Percentiles rank a stretch among this genome's conserved stretches.
These are phyloP conservation scores for Nycticorax nycticorax DNA, from an alignment of 2,113 vertebrate genomes.

Conservation along the genomic window DNA sequence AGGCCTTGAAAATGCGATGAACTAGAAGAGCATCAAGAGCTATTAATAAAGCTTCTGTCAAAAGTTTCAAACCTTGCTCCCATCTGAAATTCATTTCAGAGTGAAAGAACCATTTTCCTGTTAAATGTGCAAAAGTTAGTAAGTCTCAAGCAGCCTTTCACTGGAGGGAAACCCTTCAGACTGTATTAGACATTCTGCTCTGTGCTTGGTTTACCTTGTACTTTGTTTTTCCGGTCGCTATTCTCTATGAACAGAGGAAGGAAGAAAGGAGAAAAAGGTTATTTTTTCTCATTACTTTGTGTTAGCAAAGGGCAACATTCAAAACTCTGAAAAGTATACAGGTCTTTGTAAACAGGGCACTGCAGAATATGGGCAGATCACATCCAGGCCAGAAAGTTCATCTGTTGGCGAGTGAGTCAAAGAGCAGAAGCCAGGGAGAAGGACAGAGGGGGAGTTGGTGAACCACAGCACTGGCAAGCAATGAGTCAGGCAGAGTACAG, in stretches of 20 bases:
- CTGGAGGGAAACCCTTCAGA: not conserved
- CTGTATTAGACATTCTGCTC: not conserved
- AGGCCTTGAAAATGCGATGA: not conserved
- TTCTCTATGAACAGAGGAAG: not conserved
- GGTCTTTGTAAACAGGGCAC: not conserved
- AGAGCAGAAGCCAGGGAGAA: not conserved
- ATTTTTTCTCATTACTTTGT: not conserved
- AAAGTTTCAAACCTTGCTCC: not conserved
- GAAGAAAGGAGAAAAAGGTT: not conserved
- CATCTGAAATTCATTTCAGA: not conserved
- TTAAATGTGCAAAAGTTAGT: not conserved
- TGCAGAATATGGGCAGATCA: not conserved
- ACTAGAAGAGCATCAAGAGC: not conserved
- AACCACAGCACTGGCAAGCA: not conserved
- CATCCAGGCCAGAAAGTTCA: not conserved
- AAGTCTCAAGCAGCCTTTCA: not conserved
- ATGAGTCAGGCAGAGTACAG: not conserved
- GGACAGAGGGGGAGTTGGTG: not conserved
- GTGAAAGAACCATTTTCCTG: not conserved
- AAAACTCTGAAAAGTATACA: not conserved
- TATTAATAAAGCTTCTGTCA: not conserved
- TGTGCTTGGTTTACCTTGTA: not conserved
- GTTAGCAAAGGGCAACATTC: not conserved
- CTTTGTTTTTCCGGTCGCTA: not conserved
- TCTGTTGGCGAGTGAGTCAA: not conserved